Evolutionary conservation across 2,888 invertebrate species (phyloP).

Genomic region (Archaeoteleia sp.): DNA sequence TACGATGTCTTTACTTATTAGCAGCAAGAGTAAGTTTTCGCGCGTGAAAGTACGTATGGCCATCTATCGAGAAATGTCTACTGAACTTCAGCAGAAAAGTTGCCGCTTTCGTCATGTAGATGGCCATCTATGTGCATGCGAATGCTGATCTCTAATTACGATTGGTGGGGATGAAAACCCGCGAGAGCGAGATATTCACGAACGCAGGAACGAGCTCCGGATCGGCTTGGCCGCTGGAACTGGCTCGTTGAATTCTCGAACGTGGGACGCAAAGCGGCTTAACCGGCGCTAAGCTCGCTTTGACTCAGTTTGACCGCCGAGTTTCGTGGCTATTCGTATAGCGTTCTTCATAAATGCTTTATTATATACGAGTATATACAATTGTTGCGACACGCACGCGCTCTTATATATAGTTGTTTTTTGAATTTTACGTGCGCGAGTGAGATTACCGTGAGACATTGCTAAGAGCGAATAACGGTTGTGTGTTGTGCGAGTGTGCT

Average conservation of each 20-base stretch:
- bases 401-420: neutral
- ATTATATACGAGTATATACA: neutral
- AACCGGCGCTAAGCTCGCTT: constrained; percentile 2
- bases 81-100: too few species aligned
- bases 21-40: too few species aligned
- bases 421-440: neutral
- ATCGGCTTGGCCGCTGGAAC: neutral
- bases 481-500: constrained; percentile 3
- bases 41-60: too few species aligned
- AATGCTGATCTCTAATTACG: too few species aligned
- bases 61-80: too few species aligned
- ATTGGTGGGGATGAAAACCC: constrained; percentile 3
- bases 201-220: neutral
- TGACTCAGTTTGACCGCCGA: neutral
- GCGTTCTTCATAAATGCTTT: neutral
- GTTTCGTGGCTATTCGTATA: neutral
- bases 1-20: too few species aligned
- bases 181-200: constrained; percentile 1
- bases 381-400: neutral
- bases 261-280: constrained; percentile 2
- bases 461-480: neutral
- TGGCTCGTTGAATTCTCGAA: neutral
- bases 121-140: too few species aligned
- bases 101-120: too few species aligned
- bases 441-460: neutral